Percentiles rank a stretch among this genome's conserved stretches.
Evolutionary conservation across 2,797 vertebrate species (phyloP).

Genomic region (Hylomyscus alleni): DNA sequence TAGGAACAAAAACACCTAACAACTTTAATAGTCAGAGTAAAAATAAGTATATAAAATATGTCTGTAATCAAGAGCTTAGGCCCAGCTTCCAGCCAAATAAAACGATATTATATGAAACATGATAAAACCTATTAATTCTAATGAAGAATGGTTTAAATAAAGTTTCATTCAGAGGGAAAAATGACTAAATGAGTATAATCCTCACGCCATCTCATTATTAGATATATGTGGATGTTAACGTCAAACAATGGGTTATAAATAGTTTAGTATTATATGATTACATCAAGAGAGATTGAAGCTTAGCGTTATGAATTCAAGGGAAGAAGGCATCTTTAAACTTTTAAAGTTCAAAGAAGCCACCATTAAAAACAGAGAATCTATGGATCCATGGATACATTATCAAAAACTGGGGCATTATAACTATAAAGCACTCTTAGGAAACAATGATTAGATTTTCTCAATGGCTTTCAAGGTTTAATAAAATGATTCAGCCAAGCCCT

Average conservation of each 20-base stretch:
- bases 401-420: constrained; percentile 19
- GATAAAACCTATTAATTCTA: not conserved
- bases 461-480: constrained; percentile 41
- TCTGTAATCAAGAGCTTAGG: not conserved
- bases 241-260: not conserved
- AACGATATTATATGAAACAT: not conserved
- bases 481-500: constrained; percentile 69
- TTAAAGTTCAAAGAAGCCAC: constrained; percentile 56
- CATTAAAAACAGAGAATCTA: not conserved
- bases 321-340: constrained; percentile 19
- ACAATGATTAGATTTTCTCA: constrained; percentile 68
- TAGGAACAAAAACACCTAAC: not conserved
- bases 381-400: not conserved
- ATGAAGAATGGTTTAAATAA: not conserved
- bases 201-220: not conserved
- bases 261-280: not conserved
- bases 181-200: not conserved
- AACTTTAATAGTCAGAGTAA: not conserved
- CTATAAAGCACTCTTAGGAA: constrained; percentile 55
- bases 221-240: constrained; percentile 1
- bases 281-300: not conserved
- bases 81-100: not conserved
- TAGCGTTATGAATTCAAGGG: constrained; percentile 36
- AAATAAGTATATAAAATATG: not conserved
- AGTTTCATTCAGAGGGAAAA: not conserved